These are phyloP conservation scores for Corythaixoides concolor DNA, from an alignment of 2,113 vertebrate species.

Conservation along the genomic window DNA sequence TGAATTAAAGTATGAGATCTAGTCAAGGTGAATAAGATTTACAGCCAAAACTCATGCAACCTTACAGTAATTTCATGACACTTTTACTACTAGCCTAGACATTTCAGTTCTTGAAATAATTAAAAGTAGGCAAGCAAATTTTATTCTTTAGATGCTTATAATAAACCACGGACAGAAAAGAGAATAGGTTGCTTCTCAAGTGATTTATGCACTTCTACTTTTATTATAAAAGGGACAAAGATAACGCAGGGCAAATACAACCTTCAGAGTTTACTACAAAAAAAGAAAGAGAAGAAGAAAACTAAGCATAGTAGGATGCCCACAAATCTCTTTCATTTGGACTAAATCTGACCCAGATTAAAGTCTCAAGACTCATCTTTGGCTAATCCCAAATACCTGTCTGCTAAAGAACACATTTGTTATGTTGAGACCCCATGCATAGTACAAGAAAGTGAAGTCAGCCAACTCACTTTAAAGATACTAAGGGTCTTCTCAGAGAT, in stretches of 20 bases:
- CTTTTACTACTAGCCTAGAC: slow-evolving; percentile 67
- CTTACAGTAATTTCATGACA: slow-evolving; percentile 75
- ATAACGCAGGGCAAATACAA: not conserved
- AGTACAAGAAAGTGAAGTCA: not conserved
- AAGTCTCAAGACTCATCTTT: not conserved
- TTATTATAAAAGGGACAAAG: slow-evolving; percentile 26
- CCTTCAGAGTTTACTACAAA: not conserved
- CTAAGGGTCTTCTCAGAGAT: not conserved
- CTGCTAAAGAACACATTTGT: not conserved
- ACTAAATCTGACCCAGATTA: slow-evolving; percentile 4
- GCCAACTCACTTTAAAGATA: not conserved
- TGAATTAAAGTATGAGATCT: slow-evolving; percentile 78
- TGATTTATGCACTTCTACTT: slow-evolving; percentile 37
- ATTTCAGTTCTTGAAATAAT: slow-evolving; percentile 75
- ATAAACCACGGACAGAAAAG: slow-evolving; percentile 33
- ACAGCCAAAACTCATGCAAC: slow-evolving; percentile 74
- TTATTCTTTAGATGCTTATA: slow-evolving; percentile 51
- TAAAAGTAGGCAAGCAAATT: slow-evolving; percentile 60
- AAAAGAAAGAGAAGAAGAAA: not conserved
- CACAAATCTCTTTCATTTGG: not conserved
- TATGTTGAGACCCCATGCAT: not conserved
- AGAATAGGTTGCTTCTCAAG: slow-evolving; percentile 40
- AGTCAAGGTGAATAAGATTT: slow-evolving; percentile 77
- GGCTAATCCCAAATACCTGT: slow-evolving; percentile 13
- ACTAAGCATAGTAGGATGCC: not conserved